Evolutionary conservation across 2,888 invertebrate genomes (phyloP).

Genomic region (Quadroppia sp.): DNA sequence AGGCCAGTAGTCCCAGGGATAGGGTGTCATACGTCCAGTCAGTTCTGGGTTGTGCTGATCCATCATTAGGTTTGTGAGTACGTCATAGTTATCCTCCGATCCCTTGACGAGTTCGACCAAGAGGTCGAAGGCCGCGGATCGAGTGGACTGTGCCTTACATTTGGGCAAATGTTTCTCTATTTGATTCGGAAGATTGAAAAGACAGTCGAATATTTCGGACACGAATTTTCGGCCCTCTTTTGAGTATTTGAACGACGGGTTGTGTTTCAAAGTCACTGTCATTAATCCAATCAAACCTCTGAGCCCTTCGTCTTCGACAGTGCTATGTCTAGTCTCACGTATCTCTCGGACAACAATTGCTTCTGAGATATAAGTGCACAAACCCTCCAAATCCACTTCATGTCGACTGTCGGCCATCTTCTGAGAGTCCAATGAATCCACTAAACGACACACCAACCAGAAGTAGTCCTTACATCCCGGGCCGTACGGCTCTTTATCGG

Average conservation of each 20-base stretch:
- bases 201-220: constrained; percentile 70
- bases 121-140: constrained; percentile 85
- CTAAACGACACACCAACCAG: constrained; percentile 81
- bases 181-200: constrained; percentile 84
- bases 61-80: constrained; percentile 74
- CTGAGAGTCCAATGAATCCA: constrained; percentile 64
- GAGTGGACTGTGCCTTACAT: constrained; percentile 80
- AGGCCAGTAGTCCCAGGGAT: constrained; percentile 98
- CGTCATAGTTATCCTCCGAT: constrained; percentile 76
- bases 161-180: constrained; percentile 78
- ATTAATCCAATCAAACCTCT: constrained; percentile 79
- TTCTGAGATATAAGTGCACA: constrained; percentile 64
- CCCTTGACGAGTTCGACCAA: constrained; percentile 80
- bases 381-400: constrained; percentile 66
- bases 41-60: constrained; percentile 76
- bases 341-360: constrained; percentile 73
- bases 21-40: constrained; percentile 65
- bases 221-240: constrained; percentile 61
- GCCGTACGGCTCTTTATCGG: constrained; percentile 55
- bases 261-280: constrained; percentile 82
- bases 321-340: constrained; percentile 73
- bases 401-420: constrained; percentile 55
- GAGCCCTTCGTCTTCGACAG: constrained; percentile 82
- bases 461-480: constrained; percentile 92
- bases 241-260: constrained; percentile 76